phyloP scores from a whole-genome alignment of 2,888 invertebrate genomes.

The Archaeoteleia sp. region DNA sequence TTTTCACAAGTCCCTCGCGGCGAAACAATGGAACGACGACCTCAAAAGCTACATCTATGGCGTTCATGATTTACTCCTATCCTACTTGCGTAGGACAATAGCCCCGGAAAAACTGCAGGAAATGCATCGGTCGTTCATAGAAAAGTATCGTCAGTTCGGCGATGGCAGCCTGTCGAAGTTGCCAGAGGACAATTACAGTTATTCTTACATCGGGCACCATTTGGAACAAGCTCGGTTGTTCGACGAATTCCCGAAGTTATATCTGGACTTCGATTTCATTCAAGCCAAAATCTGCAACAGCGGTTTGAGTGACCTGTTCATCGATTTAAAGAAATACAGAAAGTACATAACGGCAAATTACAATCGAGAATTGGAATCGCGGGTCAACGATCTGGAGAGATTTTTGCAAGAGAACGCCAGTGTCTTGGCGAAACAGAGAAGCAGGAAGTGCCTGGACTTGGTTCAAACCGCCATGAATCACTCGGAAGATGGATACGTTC shows the following conservation, averaged over 20 bases:
- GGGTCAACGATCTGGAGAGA: slow-evolving; percentile 77
- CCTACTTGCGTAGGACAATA: slow-evolving; percentile 77
- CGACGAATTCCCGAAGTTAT: slow-evolving; percentile 79
- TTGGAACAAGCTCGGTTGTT: slow-evolving; percentile 78
- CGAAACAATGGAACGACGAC: slow-evolving; percentile 79
- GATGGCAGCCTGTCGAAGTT: slow-evolving; percentile 77
- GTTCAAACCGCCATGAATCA: slow-evolving; percentile 83
- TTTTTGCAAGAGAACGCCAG: slow-evolving; percentile 81
- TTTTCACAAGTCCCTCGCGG: slow-evolving; percentile 81
- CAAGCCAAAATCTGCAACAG: slow-evolving; percentile 82
- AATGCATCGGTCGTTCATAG: slow-evolving; percentile 79
- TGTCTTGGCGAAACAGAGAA: slow-evolving; percentile 79
- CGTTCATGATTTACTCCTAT: slow-evolving; percentile 82
- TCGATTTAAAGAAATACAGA: slow-evolving; percentile 81
- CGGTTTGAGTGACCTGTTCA: slow-evolving; percentile 82
- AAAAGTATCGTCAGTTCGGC: slow-evolving; percentile 77
- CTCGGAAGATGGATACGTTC: slow-evolving; percentile 78
- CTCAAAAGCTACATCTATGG: slow-evolving; percentile 81
- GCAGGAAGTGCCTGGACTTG: slow-evolving; percentile 77
- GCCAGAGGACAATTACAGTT: slow-evolving; percentile 84
- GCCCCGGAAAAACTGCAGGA: slow-evolving; percentile 74
- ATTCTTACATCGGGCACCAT: slow-evolving; percentile 84
- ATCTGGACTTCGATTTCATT: slow-evolving; percentile 82
- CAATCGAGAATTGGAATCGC: slow-evolving; percentile 73
- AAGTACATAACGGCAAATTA: slow-evolving; percentile 77